Evolutionary conservation across 2,888 invertebrate genomes (phyloP).

Genomic region (Apoda limacodes): DNA sequence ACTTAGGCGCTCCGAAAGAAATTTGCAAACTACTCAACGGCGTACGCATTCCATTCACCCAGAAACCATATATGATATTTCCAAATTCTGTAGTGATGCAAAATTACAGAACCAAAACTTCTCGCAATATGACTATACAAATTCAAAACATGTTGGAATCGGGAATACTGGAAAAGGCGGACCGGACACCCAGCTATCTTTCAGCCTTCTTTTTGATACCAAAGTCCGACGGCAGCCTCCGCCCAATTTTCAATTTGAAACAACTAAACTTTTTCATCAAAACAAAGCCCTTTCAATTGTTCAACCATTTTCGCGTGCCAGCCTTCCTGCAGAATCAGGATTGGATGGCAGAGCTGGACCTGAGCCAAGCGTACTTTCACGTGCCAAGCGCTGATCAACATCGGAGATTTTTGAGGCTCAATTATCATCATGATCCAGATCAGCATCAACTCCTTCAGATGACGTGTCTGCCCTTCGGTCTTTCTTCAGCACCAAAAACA

Average conservation of each 20-base stretch:
- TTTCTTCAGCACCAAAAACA: no score
- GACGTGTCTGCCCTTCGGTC: no score
- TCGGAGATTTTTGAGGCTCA: constrained; percentile 15
- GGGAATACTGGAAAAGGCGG: constrained; percentile 12
- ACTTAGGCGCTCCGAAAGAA: constrained; percentile 10
- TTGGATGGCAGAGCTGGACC: constrained; percentile 17
- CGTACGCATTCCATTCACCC: constrained; percentile 8
- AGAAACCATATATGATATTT: constrained; percentile 11
- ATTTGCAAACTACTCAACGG: constrained; percentile 13
- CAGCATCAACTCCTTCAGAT: not conserved
- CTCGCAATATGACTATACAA: constrained; percentile 8
- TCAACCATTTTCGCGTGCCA: constrained; percentile 14
- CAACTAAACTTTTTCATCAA: constrained; percentile 12
- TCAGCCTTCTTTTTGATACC: constrained; percentile 16
- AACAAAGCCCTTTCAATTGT: constrained; percentile 8
- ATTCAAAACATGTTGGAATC: constrained; percentile 14
- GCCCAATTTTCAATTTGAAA: constrained; percentile 16
- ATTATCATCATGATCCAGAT: no score
- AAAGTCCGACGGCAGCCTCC: constrained; percentile 9
- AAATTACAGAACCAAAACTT: constrained; percentile 7
- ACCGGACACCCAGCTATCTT: constrained; percentile 10
- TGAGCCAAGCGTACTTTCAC: constrained; percentile 19
- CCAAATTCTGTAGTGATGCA: constrained; percentile 7
- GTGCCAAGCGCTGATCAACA: constrained; percentile 12
- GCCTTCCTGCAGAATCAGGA: constrained; percentile 15